Evolutionary conservation across 2,888 invertebrate species (phyloP), one percentile per base, ranked within the genome.

Genomic region (Lobophora halterata): DNA sequence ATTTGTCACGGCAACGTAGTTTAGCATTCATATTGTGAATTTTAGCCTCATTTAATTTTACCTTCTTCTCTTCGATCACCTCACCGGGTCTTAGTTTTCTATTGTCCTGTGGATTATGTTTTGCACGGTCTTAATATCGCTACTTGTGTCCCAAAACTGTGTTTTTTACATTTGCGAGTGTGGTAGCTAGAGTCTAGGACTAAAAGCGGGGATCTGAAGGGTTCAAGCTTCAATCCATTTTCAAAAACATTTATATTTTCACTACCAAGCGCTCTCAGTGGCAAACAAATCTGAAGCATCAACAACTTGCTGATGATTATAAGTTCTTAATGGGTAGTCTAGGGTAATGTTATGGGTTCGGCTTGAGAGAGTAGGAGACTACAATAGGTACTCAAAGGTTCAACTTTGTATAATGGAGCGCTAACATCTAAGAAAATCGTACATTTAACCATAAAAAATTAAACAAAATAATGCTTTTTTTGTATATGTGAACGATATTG

Each of bases 31-130:
- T 71, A 74, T 69, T 40, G 44, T 44, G 75, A 71, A 65, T 75
- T 71, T 71, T 73, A 78, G 73, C 75, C 64, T 62, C 69, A 27
- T 71, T 75, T 69, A 65, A 70, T 78, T 76, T 95, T 94, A 97
- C 96, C 96, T 95, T 95, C 91, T 94, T 95, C 80, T 96, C 96
- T 89, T 95, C 95, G 88, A 95, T 88, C 88, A 96, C 93, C 91
- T 97, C 96, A 88, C 96, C 96, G 65, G 96, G 96, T 79, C 96
- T 95, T 88, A 96, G 94, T 92, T 95, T 95, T 89, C 95, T 94
- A 93, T 93, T 91, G 86, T 94, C 94, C 95, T 88, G 88, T 86
- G 85, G 76, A 87, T 87, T 86, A 80, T 66, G 80, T 75, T 80
- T 86, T 83, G 75, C 71, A 81, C 80, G 67, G 65, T 80, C 79